Evolutionary conservation across 2,888 invertebrate genomes (phyloP).

Genomic region (Mesorhabditis belari): DNA sequence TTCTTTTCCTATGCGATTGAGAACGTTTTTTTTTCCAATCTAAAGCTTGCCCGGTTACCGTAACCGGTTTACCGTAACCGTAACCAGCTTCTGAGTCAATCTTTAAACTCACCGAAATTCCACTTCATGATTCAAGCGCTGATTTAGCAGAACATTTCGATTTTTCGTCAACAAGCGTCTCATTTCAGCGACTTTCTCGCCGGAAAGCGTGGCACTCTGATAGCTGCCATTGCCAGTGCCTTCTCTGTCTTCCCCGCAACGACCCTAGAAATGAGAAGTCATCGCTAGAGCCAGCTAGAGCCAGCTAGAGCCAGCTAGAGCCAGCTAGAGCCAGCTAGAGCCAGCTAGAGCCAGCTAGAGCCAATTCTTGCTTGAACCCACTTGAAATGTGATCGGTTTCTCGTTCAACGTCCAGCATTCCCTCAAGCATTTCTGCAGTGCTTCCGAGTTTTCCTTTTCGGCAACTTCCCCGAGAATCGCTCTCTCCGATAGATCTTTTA

Average conservation of each 20-base stretch:
- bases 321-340: too few relatives aligned
- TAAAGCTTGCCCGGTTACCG: too few relatives aligned
- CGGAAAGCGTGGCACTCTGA: slow-evolving; percentile 21
- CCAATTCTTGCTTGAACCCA: slow-evolving; percentile 1
- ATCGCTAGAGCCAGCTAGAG: too few relatives aligned
- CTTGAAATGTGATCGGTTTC: slow-evolving; percentile 21
- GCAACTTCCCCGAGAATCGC: slow-evolving; percentile 14
- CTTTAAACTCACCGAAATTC: slow-evolving; percentile 32
- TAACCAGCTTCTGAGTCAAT: slow-evolving; percentile 7
- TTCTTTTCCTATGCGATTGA: too few relatives aligned
- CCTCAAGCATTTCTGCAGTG: slow-evolving; percentile 15
- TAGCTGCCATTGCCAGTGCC: slow-evolving; percentile 34
- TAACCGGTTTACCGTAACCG: too few relatives aligned
- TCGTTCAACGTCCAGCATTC: slow-evolving; percentile 36
- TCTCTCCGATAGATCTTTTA: slow-evolving; percentile 27
- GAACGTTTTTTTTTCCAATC: too few relatives aligned
- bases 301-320: too few relatives aligned
- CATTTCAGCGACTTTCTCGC: slow-evolving; percentile 29
- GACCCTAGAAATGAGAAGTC: slow-evolving; percentile 36
- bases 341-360: too few relatives aligned
- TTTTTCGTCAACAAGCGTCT: slow-evolving; percentile 29
- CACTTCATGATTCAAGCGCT: slow-evolving; percentile 30
- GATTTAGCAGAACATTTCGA: slow-evolving; percentile 30
- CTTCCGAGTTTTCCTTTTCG: slow-evolving; percentile 19
- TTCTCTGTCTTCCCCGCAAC: slow-evolving; percentile 40